Base-by-base conservation (phyloP, 1,140 invertebrate species). In the Drosophila oshimai region DNA sequence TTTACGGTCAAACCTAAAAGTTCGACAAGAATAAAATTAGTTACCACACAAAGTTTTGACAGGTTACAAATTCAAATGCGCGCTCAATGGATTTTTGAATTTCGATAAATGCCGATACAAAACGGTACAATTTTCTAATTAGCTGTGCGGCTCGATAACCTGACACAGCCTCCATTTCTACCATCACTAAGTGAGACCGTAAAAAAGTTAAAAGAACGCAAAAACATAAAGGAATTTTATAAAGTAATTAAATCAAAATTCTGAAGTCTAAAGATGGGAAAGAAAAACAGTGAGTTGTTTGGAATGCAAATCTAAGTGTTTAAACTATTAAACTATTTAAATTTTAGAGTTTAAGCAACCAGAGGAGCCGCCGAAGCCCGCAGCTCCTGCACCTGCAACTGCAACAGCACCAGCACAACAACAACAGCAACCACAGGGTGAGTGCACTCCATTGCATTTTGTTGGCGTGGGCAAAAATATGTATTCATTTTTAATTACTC, bases 241-340 rank as follows among this genome's bases (percentile, higher is more conserved):
- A 3, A 36, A 49, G 1, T 28, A 26, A 6, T 33, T 44, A 13
- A 9, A 13, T 9, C 5, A 24, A 12, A 31, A 22, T 0, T 10
- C 4, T 1, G 6, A 17, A 6, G 9, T 18, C 22, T 4, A 1
- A 55, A 36, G 9, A 74, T 74, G 72, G 72, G 72, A 15, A 74
- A 74, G 22, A 74, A 74, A 6, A 68, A 74, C 4, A 74, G 72
- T 74, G 24, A 37, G 72, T 69, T 26, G 6, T 0, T 6, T 0
- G 7, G 2, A 18, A 5, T 17, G 7, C 13, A 15, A 1, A 2
- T 3, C 1, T 22, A 15, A 7, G 6, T 12, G 22, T 22, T 15
- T 9, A 4, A 15, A 7, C 4, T 12, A 31, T 22, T 15, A 6
- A 4, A 6, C 4, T 7, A 37, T 7, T 2, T 6, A 10, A 22